Evolutionary conservation across 2,888 invertebrate species (phyloP).

Genomic region (Agelastica alni): DNA sequence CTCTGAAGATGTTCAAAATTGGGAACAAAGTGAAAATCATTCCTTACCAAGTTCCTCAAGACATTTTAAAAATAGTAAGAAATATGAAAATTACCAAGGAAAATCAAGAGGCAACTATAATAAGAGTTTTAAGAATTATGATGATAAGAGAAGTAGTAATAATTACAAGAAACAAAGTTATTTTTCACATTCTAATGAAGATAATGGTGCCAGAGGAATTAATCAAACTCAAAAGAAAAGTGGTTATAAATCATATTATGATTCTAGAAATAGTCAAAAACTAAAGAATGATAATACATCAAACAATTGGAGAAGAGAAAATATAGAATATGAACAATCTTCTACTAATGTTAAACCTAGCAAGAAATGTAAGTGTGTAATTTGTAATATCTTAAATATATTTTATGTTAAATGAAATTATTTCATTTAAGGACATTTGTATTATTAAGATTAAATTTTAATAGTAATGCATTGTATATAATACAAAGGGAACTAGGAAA

Average conservation of each 20-base stretch:
- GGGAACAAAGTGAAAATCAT: constrained; percentile 4
- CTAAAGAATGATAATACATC: constrained; percentile 19
- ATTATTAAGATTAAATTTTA: too few relatives aligned
- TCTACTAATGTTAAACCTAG: constrained; percentile 25
- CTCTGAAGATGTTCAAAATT: neutral
- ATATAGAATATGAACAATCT: constrained; percentile 21
- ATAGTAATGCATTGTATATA: too few relatives aligned
- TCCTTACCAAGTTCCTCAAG: constrained; percentile 4
- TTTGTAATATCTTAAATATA: constrained; percentile 3
- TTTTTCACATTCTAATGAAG: constrained; percentile 1
- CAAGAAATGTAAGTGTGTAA: constrained; percentile 33
- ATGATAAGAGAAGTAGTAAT: constrained; percentile 21
- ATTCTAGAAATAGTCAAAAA: constrained; percentile 27
- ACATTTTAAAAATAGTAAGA: constrained; percentile 12
- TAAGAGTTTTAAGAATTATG: constrained; percentile 35
- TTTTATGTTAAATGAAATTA: too few relatives aligned
- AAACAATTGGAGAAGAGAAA: constrained; percentile 28
- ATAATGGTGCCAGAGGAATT: constrained; percentile 16
- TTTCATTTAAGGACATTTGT: too few relatives aligned
- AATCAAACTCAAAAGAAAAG: constrained; percentile 28
- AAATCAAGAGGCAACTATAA: constrained; percentile 38
- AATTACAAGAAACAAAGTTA: constrained; percentile 23
- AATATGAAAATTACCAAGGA: constrained; percentile 12
- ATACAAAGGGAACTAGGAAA: too few relatives aligned
- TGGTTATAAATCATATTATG: constrained; percentile 26